Base-by-base conservation (phyloP, 1,140 invertebrate species). In the Ptiloglossa arizonensis region DNA sequence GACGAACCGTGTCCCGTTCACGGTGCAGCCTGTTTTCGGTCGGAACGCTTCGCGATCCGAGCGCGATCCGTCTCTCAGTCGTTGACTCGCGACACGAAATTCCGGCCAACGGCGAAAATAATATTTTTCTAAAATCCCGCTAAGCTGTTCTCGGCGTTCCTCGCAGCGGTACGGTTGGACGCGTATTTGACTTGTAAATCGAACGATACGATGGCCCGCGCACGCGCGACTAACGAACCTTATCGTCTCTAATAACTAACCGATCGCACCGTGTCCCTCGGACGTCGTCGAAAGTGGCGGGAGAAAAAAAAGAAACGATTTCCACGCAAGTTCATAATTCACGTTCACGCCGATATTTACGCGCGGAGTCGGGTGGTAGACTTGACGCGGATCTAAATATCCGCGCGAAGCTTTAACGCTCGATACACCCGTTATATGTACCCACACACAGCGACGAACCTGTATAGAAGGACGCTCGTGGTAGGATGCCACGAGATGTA, bases 401-500 rank as follows among this genome's bases (percentile, higher is more conserved):
- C 50, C 48, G 17, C 13, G 17, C 5, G 19, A 44, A 73, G 54
- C 52, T 62, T 57, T 50, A 78, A 81, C 67, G 62, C 50, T 80
- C 48, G 68, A 56, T 67, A 78, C 85, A 89, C 88, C 87, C 89
- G 89, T 90, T 90, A 89, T 69, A 87, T 79, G 69, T 64, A 85
- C 77, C 75, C 76, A 71, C 80, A 89, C 74, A 89, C 72, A 83
- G 80, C 82, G 60, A 78, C 71, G 73, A 81, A 80, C 78, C 38
- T 77, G 80, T 88, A 88, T 85, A 83, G 85, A 86, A 89, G 87
- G 83, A 91, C 86, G 87, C 84, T 88, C 85, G 86, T 90, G 89
- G 89, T 91, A 88, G 89, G 89, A 87, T 89, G 88, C 86, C 85
- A 48, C 88, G 87, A 92, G 91, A 92, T 89, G 87, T 92, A 92